Conservation (phyloP, 1,140 invertebrate genomes). For the Calephelis virginiensis region DNA sequence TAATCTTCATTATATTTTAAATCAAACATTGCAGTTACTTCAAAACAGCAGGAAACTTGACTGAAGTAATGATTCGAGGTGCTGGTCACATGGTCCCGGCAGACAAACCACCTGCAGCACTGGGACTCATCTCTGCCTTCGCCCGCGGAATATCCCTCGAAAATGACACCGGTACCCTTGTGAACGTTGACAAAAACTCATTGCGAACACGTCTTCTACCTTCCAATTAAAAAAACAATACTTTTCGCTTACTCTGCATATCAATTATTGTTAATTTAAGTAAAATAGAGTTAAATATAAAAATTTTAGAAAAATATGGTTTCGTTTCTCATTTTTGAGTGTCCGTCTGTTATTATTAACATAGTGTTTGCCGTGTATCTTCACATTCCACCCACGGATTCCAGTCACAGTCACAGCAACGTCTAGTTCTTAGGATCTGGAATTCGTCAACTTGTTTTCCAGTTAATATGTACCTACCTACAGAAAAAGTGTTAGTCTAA, state of each 20-base stretch:
- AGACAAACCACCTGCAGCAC: constrained; percentile 79
- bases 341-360: too few relatives aligned
- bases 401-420: too few relatives aligned
- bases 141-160: constrained; percentile 49
- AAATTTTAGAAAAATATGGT: not conserved
- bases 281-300: constrained; percentile 18
- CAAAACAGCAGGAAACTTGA: constrained; percentile 80
- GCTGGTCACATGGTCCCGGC: constrained; percentile 85
- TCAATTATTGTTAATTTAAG: constrained; percentile 14
- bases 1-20: too few relatives aligned
- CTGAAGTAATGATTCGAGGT: constrained; percentile 81
- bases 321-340: not conserved
- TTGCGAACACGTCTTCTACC: constrained; percentile 38
- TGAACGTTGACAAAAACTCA: constrained; percentile 51
- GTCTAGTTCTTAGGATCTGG: too few relatives aligned
- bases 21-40: constrained; percentile 78
- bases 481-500: too few relatives aligned
- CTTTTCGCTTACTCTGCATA: constrained; percentile 11
- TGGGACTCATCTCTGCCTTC: constrained; percentile 70
- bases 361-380: too few relatives aligned
- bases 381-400: too few relatives aligned
- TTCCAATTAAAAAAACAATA: constrained; percentile 19
- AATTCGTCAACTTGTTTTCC: too few relatives aligned
- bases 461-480: too few relatives aligned
- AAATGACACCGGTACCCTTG: constrained; percentile 51